Conservation (phyloP, 2,113 vertebrate species). For the Gopherus flavomarginatus region DNA sequence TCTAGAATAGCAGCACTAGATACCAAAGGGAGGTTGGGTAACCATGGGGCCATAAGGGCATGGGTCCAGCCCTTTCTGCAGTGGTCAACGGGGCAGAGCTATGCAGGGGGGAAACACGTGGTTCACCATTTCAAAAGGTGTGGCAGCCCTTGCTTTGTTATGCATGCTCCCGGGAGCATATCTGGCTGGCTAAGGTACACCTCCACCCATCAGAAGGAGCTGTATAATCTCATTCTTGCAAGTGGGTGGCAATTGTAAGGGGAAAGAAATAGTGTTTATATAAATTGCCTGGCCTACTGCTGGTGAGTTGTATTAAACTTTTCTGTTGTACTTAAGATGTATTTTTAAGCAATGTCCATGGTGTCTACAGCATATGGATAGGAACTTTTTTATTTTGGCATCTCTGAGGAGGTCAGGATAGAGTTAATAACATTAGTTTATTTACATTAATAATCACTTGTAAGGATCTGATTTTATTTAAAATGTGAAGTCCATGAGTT, state of each 20-base stretch:
- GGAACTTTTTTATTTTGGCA: not conserved
- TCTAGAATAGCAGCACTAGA: not conserved
- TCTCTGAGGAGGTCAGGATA: not conserved
- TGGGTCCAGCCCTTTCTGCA: not conserved
- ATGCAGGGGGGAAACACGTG: not conserved
- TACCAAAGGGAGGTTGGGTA: not conserved
- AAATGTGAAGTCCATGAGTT: constrained; percentile 24
- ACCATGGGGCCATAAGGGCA: not conserved
- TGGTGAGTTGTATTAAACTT: rapidly evolving
- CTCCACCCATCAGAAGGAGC: not conserved
- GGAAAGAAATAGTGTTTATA: rapidly evolving
- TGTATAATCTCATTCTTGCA: not conserved
- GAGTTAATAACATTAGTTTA: not conserved
- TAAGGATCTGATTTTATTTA: constrained; percentile 30
- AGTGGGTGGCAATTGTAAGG: not conserved
- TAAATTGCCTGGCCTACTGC: not conserved
- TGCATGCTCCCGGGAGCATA: not conserved
- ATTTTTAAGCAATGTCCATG: not conserved
- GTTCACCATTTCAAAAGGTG: not conserved
- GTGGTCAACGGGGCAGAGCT: not conserved
- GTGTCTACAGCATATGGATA: not conserved
- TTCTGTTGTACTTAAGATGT: rapidly evolving
- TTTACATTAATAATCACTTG: constrained; percentile 39
- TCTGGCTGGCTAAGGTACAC: not conserved
- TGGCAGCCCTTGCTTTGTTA: not conserved